Conservation (phyloP, 2,113 vertebrate genomes). For the Anolis carolinensis region DNA sequence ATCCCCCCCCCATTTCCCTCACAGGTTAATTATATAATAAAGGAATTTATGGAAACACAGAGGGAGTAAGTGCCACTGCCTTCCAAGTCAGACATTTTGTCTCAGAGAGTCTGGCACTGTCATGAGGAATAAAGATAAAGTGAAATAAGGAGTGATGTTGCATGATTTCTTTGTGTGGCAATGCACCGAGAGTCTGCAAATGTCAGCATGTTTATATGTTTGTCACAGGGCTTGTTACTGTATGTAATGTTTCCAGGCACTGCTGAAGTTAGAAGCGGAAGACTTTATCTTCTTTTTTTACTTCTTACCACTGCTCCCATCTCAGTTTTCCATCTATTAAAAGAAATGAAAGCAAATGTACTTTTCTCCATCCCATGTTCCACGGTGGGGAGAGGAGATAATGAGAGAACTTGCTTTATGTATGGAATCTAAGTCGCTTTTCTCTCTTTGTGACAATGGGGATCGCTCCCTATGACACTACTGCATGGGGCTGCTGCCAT, state of each 20-base stretch:
- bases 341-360: not conserved
- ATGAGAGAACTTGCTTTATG: not conserved
- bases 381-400: not conserved
- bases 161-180: conserved; percentile 76
- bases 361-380: not conserved
- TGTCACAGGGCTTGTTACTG: conserved; percentile 71
- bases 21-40: conserved; percentile 64
- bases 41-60: conserved; percentile 56
- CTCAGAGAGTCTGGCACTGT: conserved; percentile 71
- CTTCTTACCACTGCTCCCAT: not conserved
- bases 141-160: conserved; percentile 72
- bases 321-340: not conserved
- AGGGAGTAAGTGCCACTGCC: conserved; percentile 54
- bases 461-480: not conserved
- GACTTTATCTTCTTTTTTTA: not conserved
- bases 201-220: conserved; percentile 68
- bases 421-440: not conserved
- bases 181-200: conserved; percentile 72
- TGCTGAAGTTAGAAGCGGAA: not conserved
- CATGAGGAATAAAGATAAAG: conserved; percentile 71
- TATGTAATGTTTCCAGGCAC: conserved; percentile 32
- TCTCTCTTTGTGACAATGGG: not conserved
- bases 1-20: conserved; percentile 9
- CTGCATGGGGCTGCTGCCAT: not conserved
- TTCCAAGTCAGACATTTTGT: conserved; percentile 72